phyloP scores from a whole-genome alignment of 2,797 vertebrate genomes.

The Luscinia luscinia region DNA sequence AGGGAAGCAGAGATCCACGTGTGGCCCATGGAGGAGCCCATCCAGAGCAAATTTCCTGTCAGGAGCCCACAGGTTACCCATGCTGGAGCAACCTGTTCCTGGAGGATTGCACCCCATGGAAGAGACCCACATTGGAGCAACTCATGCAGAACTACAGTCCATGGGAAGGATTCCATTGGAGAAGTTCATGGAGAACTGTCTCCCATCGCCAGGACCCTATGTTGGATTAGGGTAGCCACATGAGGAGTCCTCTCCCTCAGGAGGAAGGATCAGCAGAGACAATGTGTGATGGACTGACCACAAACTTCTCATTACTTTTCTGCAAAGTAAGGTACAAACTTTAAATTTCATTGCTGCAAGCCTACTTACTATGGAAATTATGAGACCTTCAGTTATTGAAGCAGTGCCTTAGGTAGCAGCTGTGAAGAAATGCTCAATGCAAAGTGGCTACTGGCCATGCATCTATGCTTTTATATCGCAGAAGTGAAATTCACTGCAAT shows the following conservation, averaged over 20 bases:
- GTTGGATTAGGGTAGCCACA: accelerated
- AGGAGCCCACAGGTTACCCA: background rate
- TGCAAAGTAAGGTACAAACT: background rate
- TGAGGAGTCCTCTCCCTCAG: background rate
- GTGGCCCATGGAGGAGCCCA: background rate
- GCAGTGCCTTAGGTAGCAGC: background rate
- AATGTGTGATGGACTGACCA: background rate
- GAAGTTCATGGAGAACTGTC: background rate
- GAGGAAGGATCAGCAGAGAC: background rate
- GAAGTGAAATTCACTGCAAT: background rate
- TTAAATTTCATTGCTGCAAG: background rate
- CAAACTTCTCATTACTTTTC: background rate
- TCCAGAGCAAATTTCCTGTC: background rate
- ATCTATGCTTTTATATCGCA: background rate
- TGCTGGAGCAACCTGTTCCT: background rate
- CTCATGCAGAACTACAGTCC: background rate
- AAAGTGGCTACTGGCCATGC: background rate
- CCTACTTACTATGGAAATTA: background rate
- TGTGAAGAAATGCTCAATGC: background rate
- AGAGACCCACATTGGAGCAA: background rate
- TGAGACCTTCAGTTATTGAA: background rate
- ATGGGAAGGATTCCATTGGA: background rate
- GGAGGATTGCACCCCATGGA: background rate
- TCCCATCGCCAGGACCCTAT: background rate
- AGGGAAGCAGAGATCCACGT: background rate